These are phyloP conservation scores for Nomada ruficornis DNA, from an alignment of 2,888 invertebrate species.

Conservation along the genomic window DNA sequence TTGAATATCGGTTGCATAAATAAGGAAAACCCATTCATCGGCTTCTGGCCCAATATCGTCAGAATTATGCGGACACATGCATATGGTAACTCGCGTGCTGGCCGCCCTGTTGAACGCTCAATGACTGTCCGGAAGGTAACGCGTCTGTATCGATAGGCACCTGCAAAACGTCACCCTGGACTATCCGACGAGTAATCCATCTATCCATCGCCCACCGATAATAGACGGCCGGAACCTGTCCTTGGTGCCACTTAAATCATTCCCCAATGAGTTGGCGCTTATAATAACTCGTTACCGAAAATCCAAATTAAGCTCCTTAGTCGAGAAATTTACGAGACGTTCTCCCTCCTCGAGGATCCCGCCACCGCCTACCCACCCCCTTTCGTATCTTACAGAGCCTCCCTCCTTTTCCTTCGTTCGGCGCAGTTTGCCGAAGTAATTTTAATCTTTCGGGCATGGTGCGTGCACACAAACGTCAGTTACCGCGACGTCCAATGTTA, in stretches of 20 bases:
- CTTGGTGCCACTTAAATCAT: conserved; percentile 72
- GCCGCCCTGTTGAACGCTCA: neutral
- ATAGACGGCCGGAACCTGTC: conserved; percentile 71
- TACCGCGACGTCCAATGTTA: conserved; percentile 34
- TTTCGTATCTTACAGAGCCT: conserved; percentile 40
- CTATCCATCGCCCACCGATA: conserved; percentile 63
- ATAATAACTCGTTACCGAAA: conserved; percentile 84
- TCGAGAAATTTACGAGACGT: conserved; percentile 83
- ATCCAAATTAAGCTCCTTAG: conserved; percentile 84
- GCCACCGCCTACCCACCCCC: conserved; percentile 56
- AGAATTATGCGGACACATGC: conserved; percentile 10
- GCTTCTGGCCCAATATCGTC: neutral
- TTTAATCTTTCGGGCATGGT: conserved; percentile 80
- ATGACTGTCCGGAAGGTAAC: conserved; percentile 30
- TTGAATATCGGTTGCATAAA: conserved; percentile 12
- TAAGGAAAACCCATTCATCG: conserved; percentile 8
- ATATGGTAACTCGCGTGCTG: neutral
- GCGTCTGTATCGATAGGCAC: conserved; percentile 50
- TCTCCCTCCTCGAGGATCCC: conserved; percentile 59
- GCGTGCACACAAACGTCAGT: conserved; percentile 57
- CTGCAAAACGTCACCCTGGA: conserved; percentile 60
- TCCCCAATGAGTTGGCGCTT: conserved; percentile 75
- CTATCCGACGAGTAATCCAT: conserved; percentile 68
- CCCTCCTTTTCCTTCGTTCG: conserved; percentile 66
- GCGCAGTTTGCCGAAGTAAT: conserved; percentile 82